Conservation (phyloP, 2,797 vertebrate species). For the Aldrovandia affinis region DNA sequence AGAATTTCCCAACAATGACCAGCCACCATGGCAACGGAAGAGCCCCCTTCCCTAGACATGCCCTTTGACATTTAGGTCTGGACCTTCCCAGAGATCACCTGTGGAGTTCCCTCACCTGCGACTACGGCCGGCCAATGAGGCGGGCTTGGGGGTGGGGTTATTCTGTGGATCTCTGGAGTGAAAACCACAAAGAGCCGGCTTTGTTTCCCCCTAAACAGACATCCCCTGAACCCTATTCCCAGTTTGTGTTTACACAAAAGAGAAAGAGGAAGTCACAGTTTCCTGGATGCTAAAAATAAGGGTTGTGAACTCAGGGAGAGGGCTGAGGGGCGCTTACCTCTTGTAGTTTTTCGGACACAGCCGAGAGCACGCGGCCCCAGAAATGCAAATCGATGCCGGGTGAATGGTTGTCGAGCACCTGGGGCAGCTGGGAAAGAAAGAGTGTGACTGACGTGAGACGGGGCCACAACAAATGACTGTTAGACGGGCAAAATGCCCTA, state of each 20-base stretch:
- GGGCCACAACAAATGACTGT: background rate
- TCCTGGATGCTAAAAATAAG: conserved; percentile 72
- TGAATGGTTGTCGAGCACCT: conserved; percentile 77
- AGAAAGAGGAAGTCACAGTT: conserved; percentile 59
- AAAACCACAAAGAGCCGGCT: conserved; percentile 1
- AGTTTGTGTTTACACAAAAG: conserved; percentile 47
- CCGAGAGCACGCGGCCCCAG: conserved; percentile 82
- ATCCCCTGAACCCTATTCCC: conserved; percentile 18
- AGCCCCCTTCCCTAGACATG: background rate
- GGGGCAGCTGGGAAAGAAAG: conserved; percentile 80
- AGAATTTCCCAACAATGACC: conserved; percentile 57
- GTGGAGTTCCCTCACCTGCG: background rate
- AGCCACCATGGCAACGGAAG: background rate
- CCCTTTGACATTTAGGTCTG: too few relatives aligned
- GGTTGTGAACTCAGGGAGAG: background rate
- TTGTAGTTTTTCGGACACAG: conserved; percentile 77
- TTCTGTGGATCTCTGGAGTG: background rate
- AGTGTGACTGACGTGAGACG: conserved; percentile 23
- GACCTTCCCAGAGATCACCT: background rate
- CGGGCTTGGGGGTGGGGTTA: background rate
- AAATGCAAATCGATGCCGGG: conserved; percentile 80
- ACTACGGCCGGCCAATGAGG: background rate
- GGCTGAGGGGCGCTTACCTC: conserved; percentile 64
- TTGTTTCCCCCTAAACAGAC: background rate
- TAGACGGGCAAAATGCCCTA: background rate